Conservation (phyloP, 37 sponge, comb jelly and placozoan species). For the Diacarnus erythraeanus region DNA sequence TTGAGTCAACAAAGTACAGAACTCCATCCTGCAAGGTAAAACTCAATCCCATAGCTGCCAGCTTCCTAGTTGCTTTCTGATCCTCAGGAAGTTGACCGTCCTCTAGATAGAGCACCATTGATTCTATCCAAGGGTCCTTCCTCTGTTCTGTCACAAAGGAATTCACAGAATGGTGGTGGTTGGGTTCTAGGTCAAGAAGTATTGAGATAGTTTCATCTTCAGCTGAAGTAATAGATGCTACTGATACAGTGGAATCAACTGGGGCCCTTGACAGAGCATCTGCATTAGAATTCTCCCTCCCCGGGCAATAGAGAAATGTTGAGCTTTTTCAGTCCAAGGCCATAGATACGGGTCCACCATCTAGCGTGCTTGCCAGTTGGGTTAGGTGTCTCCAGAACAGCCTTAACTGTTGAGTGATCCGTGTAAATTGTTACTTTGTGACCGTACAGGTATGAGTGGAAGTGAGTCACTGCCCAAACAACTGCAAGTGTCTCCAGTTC, state of each 20-base stretch:
- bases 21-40: conserved; percentile 39
- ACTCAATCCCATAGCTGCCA: conserved; percentile 4
- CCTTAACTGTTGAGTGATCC: conserved; percentile 59
- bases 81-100: conserved; percentile 34
- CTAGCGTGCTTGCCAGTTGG: conserved; percentile 56
- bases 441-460: conserved; percentile 9
- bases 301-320: conserved; percentile 31
- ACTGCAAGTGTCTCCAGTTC: conserved; percentile 23
- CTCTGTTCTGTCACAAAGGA: not conserved
- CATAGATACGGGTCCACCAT: conserved; percentile 44
- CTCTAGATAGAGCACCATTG: conserved; percentile 17
- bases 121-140: conserved; percentile 11
- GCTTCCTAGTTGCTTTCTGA: not conserved
- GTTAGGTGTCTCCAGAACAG: conserved; percentile 40
- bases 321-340: conserved; percentile 40
- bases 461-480: conserved; percentile 22
- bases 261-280: conserved; percentile 32
- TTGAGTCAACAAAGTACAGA: conserved; percentile 40
- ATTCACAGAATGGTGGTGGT: too few relatives aligned
- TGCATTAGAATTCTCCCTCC: conserved; percentile 29
- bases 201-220: not conserved
- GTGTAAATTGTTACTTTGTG: conserved; percentile 16
- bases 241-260: not conserved
- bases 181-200: not conserved
- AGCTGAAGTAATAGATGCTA: not conserved